A percentile compares a stretch with the other conserved stretches of the same genome.
Conservation (phyloP, 2,888 invertebrate genomes). For the Phaonia tiefii region DNA sequence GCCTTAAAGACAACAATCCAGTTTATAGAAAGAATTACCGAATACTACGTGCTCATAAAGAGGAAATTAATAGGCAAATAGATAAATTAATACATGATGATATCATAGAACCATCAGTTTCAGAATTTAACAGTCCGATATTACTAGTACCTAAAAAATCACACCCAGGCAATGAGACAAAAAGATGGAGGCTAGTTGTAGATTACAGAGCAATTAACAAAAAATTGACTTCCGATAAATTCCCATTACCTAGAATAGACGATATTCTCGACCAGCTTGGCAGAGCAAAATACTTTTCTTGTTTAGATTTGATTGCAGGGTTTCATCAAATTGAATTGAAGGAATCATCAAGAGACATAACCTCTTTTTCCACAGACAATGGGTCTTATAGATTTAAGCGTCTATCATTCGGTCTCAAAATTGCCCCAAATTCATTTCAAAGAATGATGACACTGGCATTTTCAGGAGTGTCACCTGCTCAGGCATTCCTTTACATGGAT, state of each 20-base stretch:
- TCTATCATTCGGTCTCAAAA: not conserved
- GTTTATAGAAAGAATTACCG: too few relatives aligned
- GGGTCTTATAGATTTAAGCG: not conserved
- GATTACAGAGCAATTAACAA: not conserved
- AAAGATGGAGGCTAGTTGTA: not conserved
- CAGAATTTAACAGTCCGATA: not conserved
- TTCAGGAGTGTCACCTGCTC: not conserved
- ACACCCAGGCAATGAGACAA: not conserved
- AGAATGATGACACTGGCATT: not conserved
- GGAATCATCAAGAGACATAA: not conserved
- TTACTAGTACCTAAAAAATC: not conserved
- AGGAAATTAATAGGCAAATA: too few relatives aligned
- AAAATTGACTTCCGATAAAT: not conserved
- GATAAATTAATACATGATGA: too few relatives aligned
- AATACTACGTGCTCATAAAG: too few relatives aligned
- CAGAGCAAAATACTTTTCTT: not conserved
- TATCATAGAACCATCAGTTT: not conserved
- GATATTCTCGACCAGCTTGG: not conserved
- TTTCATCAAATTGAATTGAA: not conserved
- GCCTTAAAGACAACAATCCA: too few relatives aligned
- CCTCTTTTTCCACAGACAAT: not conserved
- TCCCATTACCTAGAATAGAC: too few relatives aligned
- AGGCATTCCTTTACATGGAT: constrained; percentile 6
- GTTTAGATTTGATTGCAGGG: not conserved
- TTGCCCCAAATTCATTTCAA: not conserved